Conservation (phyloP, 2,113 vertebrate species). For the Gasterosteus nipponicus region DNA sequence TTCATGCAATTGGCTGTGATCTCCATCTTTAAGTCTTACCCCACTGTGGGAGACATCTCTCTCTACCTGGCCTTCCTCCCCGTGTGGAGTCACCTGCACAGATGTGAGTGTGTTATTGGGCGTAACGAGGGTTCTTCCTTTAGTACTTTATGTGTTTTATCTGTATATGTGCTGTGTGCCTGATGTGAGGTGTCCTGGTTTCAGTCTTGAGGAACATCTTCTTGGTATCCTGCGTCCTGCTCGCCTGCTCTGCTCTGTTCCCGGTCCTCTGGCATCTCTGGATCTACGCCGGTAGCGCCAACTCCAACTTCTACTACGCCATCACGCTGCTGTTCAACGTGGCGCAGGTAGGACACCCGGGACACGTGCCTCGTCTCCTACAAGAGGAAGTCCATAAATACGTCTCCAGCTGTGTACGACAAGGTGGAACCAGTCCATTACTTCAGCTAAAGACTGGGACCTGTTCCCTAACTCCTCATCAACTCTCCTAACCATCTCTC, state of each 20-base stretch:
- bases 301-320: slow-evolving; percentile 99
- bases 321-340: slow-evolving; percentile 96
- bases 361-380: too few relatives aligned
- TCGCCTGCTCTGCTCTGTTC: slow-evolving; percentile 94
- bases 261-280: slow-evolving; percentile 98
- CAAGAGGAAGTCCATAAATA: neutral
- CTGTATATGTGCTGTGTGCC: too few relatives aligned
- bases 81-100: slow-evolving; percentile 93
- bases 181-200: neutral
- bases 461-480: too few relatives aligned
- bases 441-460: neutral
- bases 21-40: slow-evolving; percentile 98
- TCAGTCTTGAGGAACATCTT: slow-evolving; percentile 93
- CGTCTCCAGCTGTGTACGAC: neutral
- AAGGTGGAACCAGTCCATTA: neutral
- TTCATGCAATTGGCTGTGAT: slow-evolving; percentile 97
- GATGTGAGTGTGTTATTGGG: slow-evolving; percentile 83
- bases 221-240: slow-evolving; percentile 90
- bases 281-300: slow-evolving; percentile 98
- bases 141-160: neutral
- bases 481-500: too few relatives aligned
- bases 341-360: slow-evolving; percentile 85
- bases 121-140: too few relatives aligned
- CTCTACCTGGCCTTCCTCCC: slow-evolving; percentile 97
- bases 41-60: slow-evolving; percentile 92